Percentiles rank a stretch among this genome's conserved stretches.
phyloP scores from a whole-genome alignment of 2,888 invertebrate genomes.

The Synanthedon formicaeformis region DNA sequence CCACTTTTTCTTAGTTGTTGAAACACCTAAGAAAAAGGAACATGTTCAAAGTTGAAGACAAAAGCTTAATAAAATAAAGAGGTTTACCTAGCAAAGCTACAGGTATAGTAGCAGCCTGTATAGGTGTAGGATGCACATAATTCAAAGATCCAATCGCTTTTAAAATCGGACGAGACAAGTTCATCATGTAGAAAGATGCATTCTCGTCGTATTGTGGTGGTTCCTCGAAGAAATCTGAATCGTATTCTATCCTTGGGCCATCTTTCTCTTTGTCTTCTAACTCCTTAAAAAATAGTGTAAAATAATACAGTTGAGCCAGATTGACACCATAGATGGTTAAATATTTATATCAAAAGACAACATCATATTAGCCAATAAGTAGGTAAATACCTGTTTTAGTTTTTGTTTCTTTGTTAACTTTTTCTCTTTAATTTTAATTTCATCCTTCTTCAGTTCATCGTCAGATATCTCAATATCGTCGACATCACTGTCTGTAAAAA shows the following conservation, averaged over 20 bases:
- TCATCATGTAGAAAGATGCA: conserved; percentile 93
- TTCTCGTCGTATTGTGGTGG: conserved; percentile 74
- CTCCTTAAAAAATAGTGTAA: conserved; percentile 24
- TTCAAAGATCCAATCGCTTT: conserved; percentile 91
- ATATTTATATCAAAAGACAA: too few species aligned
- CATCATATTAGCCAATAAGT: too few species aligned
- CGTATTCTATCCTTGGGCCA: conserved; percentile 46
- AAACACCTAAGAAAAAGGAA: too few species aligned
- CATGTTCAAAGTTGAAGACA: neutral
- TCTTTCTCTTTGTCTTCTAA: conserved; percentile 61
- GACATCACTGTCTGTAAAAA: conserved; percentile 43
- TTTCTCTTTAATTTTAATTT: conserved; percentile 75
- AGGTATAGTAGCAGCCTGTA: conserved; percentile 96
- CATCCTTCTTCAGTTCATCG: conserved; percentile 81
- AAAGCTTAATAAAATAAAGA: neutral
- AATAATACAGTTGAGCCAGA: too few species aligned
- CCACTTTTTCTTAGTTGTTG: too few species aligned
- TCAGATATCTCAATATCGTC: conserved; percentile 78
- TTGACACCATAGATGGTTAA: too few species aligned
- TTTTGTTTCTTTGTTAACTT: conserved; percentile 64
- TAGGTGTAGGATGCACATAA: conserved; percentile 95
- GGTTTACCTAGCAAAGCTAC: conserved; percentile 80
- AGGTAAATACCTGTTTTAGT: conserved; percentile 38
- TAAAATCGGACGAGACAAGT: conserved; percentile 91
- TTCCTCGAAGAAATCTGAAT: conserved; percentile 73